Evolutionary conservation across 2,797 vertebrate genomes (phyloP).

Genomic region (Lagocephalus sceleratus): DNA sequence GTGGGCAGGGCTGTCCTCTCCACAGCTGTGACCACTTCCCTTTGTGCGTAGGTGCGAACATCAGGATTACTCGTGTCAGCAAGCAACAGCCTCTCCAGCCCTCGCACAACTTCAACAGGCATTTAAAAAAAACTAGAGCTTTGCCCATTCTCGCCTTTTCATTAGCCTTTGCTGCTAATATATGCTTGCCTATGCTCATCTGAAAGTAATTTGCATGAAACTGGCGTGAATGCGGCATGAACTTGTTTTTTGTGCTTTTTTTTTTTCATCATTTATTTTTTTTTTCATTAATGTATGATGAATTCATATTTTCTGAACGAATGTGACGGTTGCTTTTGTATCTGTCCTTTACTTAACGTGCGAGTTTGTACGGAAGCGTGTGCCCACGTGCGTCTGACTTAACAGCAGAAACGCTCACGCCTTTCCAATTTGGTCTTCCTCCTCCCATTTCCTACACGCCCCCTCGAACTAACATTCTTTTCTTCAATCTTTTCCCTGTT

Average conservation of each 20-base stretch:
- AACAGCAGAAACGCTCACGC: slow-evolving; percentile 33
- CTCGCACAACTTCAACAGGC: slow-evolving; percentile 48
- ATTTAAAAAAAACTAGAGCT: too few species aligned
- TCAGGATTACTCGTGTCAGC: slow-evolving; percentile 36
- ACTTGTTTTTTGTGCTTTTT: not conserved
- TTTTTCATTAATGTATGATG: too few species aligned
- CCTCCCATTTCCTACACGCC: slow-evolving; percentile 23
- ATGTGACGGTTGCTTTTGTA: too few species aligned
- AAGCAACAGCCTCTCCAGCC: slow-evolving; percentile 46
- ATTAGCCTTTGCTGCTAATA: slow-evolving; percentile 28
- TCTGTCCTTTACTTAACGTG: too few species aligned
- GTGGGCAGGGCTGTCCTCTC: too few species aligned
- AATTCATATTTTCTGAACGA: too few species aligned
- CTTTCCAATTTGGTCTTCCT: slow-evolving; percentile 42
- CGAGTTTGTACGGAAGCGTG: too few species aligned
- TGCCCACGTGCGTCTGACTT: not conserved
- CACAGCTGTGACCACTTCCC: too few species aligned
- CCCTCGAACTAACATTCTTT: slow-evolving; percentile 53
- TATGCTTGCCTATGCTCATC: slow-evolving; percentile 2
- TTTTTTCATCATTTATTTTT: too few species aligned
- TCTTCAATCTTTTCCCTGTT: slow-evolving; percentile 48
- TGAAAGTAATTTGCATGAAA: too few species aligned
- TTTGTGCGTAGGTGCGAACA: not conserved
- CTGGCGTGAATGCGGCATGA: too few species aligned
- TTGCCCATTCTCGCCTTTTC: slow-evolving; percentile 41